Base-by-base conservation (phyloP, 2,888 invertebrate species). In the Heteromurus nitidus region DNA sequence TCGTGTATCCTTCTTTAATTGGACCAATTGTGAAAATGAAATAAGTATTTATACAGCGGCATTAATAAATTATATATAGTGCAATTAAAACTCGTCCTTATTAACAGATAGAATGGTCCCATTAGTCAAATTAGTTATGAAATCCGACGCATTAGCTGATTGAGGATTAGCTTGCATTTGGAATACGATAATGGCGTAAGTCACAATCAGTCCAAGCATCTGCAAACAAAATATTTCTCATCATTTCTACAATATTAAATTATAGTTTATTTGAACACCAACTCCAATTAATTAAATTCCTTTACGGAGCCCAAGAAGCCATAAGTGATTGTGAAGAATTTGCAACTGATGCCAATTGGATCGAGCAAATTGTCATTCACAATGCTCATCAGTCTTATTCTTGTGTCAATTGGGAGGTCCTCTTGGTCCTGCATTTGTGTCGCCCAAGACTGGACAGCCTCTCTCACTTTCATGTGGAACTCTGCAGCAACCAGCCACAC, bases 361-460 rank as follows among this genome's bases (percentile, higher is more conserved):
- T 62, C 62, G 3, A 53, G 53, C 20, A 53, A n/a, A 24, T 53
- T 53, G 9, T 53, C 53, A 53, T 53, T 53, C 5, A 53, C 53
- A 24, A 53, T 13, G 24, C 24, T 53, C 53, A 53, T 53, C 5
- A 53, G 53, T 53, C 22, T 3, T 3, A 53, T 53, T 53, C 53
- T 77, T 3, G 60, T 70, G 11, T 77, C 77, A 1, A 69, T 36
- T 5, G 22, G 13, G 7, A 77, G 42, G 24, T 62, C 53, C 30
- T 77, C 77, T 55, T 50, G 28, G 42, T 69, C 77, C 26, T 77
- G 77, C 70, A 70, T 70, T 60, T 64, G 62, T 1, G 62, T 70
- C 1, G 69, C 77, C 77, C 77, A 77, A 20, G 62, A 64, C 24
- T 77, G 77, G 2, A 77, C 42, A 1, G 47, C 64, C 20, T 77